Evolutionary conservation across 2,797 vertebrate genomes (phyloP).

Genomic region (Phalloptychus januarius): DNA sequence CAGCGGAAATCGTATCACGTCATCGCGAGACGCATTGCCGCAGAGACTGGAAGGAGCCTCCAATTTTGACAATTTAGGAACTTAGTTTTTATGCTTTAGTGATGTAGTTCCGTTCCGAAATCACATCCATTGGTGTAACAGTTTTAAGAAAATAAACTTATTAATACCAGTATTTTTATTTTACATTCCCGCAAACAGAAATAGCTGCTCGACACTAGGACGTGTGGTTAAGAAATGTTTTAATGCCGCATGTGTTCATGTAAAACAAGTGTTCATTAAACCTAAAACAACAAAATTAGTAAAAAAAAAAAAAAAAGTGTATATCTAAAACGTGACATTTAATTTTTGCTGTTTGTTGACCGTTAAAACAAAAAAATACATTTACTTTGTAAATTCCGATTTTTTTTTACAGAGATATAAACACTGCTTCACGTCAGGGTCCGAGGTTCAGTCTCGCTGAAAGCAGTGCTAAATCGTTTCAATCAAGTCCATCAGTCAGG

Average conservation of each 20-base stretch:
- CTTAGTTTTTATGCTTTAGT: too few relatives aligned
- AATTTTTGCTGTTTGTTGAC: background rate
- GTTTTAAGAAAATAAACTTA: background rate
- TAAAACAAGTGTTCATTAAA: slow-evolving; percentile 15
- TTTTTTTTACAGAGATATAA: background rate
- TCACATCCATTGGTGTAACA: background rate
- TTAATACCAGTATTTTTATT: background rate
- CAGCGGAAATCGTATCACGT: background rate
- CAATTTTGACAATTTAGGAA: background rate
- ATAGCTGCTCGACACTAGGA: background rate
- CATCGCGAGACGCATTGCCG: background rate
- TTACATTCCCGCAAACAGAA: background rate
- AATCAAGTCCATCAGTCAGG: slow-evolving; percentile 39
- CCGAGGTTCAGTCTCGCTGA: slow-evolving; percentile 16
- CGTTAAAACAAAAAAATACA: slow-evolving; percentile 1
- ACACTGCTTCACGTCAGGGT: slow-evolving; percentile 19
- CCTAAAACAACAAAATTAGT: slow-evolving; percentile 22
- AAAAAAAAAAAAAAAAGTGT: slow-evolving; percentile 10
- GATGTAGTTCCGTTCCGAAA: background rate
- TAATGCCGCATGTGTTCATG: slow-evolving; percentile 2
- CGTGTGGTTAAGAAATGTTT: background rate
- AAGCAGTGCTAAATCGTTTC: slow-evolving; percentile 20
- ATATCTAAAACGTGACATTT: background rate
- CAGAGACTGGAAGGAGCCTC: background rate
- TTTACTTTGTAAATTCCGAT: slow-evolving; percentile 28